Evolutionary conservation across 2,797 vertebrate genomes (phyloP).

Genomic region (Sebastes steindachneri): DNA sequence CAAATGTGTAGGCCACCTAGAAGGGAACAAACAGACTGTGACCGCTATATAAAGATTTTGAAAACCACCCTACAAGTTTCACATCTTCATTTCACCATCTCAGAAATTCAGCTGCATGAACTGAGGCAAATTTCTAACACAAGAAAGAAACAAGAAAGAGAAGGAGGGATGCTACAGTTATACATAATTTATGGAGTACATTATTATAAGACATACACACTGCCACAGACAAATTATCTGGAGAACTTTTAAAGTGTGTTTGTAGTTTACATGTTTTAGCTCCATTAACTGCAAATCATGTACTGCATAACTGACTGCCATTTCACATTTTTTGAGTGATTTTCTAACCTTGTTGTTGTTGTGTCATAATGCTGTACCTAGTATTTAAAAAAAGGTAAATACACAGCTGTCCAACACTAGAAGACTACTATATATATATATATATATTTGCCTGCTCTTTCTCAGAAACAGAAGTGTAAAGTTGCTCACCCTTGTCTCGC

Average conservation of each 20-base stretch:
- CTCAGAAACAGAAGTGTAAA: neutral
- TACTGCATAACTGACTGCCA: neutral
- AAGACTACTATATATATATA: neutral
- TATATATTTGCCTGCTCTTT: neutral
- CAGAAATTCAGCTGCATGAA: constrained; percentile 24
- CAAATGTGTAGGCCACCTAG: constrained; percentile 94
- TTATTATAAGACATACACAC: neutral
- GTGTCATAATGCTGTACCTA: neutral
- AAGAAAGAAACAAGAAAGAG: neutral
- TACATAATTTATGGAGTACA: neutral
- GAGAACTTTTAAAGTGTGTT: neutral
- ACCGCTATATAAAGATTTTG: neutral
- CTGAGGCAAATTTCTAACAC: neutral
- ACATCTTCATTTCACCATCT: constrained; percentile 52
- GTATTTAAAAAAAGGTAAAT: neutral
- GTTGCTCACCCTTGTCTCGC: constrained; percentile 85
- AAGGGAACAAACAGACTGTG: constrained; percentile 17
- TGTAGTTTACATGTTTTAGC: neutral
- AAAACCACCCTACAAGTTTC: constrained; percentile 44
- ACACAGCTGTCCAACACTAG: neutral
- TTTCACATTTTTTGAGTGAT: neutral
- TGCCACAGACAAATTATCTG: neutral
- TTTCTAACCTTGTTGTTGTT: neutral
- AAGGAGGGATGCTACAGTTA: neutral
- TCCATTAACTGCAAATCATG: neutral